Conservation (phyloP, 2,797 vertebrate genomes). For the Arnoldichthys spilopterus region DNA sequence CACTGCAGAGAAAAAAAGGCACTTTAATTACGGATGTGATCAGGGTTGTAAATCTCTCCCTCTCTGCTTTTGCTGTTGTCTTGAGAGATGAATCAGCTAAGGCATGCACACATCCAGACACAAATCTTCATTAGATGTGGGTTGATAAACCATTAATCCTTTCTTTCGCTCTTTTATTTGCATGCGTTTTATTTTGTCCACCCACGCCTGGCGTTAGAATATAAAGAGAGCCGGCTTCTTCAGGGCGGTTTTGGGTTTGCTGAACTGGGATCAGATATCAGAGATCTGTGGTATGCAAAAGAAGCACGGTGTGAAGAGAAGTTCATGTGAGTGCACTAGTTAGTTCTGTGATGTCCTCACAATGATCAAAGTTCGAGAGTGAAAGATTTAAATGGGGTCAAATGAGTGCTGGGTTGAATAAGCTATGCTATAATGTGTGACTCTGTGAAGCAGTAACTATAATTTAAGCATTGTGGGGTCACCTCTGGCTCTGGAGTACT, state of each 20-base stretch:
- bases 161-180: constrained; percentile 66
- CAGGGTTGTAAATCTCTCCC: constrained; percentile 63
- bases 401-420: constrained; percentile 55
- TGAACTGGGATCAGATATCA: constrained; percentile 5
- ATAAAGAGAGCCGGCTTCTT: constrained; percentile 59
- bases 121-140: constrained; percentile 77
- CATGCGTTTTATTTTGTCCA: constrained; percentile 66
- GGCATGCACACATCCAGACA: constrained; percentile 66
- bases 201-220: constrained; percentile 62
- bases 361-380: constrained; percentile 47
- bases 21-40: constrained; percentile 66
- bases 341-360: constrained; percentile 36
- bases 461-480: constrained; percentile 45
- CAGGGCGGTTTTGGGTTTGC: neutral
- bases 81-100: constrained; percentile 72
- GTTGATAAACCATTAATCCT: constrained; percentile 77
- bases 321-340: constrained; percentile 21
- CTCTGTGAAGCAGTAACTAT: constrained; percentile 40
- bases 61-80: constrained; percentile 62
- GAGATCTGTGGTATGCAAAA: constrained; percentile 36
- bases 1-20: constrained; percentile 54
- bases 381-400: constrained; percentile 54
- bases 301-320: constrained; percentile 28
- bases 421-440: constrained; percentile 28
- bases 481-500: constrained; percentile 21